Percentiles rank a stretch among this genome's conserved stretches.
Conservation (phyloP, 1,140 invertebrate genomes). For the Neomicropteryx cornuta region DNA sequence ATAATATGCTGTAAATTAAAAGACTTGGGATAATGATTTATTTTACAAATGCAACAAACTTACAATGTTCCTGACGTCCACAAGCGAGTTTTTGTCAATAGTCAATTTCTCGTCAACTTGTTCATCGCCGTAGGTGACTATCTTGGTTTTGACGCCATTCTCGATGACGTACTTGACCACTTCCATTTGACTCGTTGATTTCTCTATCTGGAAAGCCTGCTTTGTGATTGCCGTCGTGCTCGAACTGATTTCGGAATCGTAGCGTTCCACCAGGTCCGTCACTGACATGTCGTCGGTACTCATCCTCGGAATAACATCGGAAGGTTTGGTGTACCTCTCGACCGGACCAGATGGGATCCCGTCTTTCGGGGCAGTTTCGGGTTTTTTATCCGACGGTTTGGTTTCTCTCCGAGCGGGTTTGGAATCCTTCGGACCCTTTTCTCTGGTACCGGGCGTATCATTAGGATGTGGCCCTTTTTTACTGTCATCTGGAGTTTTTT, state of each 20-base stretch:
- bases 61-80: constrained; percentile 42
- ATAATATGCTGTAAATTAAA: too few relatives aligned
- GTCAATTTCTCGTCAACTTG: constrained; percentile 39
- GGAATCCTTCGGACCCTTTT: constrained; percentile 1
- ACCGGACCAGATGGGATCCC: too few relatives aligned
- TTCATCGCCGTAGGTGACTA: constrained; percentile 38
- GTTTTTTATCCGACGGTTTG: constrained; percentile 6
- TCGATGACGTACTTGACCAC: constrained; percentile 37
- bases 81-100: constrained; percentile 33
- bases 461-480: background rate
- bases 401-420: constrained; percentile 4
- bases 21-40: too few relatives aligned
- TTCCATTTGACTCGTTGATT: constrained; percentile 37
- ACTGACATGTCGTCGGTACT: too few relatives aligned
- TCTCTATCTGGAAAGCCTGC: constrained; percentile 35
- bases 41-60: too few relatives aligned
- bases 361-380: too few relatives aligned
- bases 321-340: too few relatives aligned
- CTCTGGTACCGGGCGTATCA: background rate
- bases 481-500: background rate
- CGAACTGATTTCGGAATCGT: constrained; percentile 23
- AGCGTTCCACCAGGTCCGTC: too few relatives aligned
- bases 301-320: too few relatives aligned
- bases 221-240: constrained; percentile 31
- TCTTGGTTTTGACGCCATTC: constrained; percentile 38